phyloP scores from a whole-genome alignment of 2,888 invertebrate species.

The Clunio marinus region DNA sequence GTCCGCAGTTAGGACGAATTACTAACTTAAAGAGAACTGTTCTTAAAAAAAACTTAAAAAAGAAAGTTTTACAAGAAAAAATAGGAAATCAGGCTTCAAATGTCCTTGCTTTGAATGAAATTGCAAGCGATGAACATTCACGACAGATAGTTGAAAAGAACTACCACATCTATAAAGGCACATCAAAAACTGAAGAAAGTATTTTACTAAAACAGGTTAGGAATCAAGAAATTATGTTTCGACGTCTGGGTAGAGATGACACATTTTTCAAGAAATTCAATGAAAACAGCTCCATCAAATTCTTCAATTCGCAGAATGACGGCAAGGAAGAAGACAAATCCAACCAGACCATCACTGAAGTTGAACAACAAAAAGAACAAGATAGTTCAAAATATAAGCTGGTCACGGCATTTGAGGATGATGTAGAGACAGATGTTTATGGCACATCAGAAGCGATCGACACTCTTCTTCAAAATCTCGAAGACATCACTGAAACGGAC shows the following conservation, averaged over 20 bases:
- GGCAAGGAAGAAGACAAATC: not conserved
- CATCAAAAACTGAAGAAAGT: not conserved
- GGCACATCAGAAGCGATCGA: not conserved
- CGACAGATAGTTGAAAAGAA: too few relatives aligned
- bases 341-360: not conserved
- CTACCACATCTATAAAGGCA: not conserved
- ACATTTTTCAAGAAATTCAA: not conserved
- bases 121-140: too few relatives aligned
- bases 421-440: not conserved
- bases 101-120: too few relatives aligned
- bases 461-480: not conserved
- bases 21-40: not conserved
- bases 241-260: too few relatives aligned
- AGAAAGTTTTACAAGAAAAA: not conserved
- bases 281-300: conserved; percentile 3
- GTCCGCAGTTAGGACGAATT: not conserved
- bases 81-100: not conserved
- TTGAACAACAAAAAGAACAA: not conserved
- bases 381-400: not conserved
- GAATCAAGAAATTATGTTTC: too few relatives aligned
- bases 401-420: not conserved
- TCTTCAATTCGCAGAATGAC: conserved; percentile 17
- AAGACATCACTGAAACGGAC: not conserved
- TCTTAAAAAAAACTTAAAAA: not conserved
- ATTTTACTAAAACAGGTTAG: not conserved